These are phyloP conservation scores for Thomomys bottae DNA, from an alignment of 2,113 vertebrate species.

Conservation along the genomic window DNA sequence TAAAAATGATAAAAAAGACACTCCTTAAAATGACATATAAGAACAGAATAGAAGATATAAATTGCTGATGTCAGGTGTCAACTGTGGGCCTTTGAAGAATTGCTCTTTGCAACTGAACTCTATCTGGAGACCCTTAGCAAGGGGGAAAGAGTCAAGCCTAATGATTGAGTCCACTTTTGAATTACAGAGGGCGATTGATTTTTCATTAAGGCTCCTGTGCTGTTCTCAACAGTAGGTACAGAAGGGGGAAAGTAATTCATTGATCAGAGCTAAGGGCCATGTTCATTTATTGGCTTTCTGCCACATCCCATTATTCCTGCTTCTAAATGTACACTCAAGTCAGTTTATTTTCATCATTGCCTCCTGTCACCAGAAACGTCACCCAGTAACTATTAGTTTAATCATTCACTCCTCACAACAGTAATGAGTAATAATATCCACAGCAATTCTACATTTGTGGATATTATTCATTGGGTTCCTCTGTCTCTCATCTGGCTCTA, in stretches of 20 bases:
- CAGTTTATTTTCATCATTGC: constrained; percentile 88
- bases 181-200: constrained; percentile 93
- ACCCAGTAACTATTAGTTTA: constrained; percentile 87
- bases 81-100: constrained; percentile 58
- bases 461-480: constrained; percentile 75
- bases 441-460: constrained; percentile 74
- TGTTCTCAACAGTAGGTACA: constrained; percentile 74
- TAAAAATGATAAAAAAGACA: not conserved
- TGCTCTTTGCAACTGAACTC: constrained; percentile 71
- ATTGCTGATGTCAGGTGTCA: constrained; percentile 60
- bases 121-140: constrained; percentile 60
- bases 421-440: constrained; percentile 85
- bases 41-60: constrained; percentile 50
- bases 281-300: constrained; percentile 94
- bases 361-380: constrained; percentile 88
- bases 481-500: constrained; percentile 49
- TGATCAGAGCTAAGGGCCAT: constrained; percentile 89
- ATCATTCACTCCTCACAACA: constrained; percentile 84
- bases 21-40: not conserved
- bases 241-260: constrained; percentile 91
- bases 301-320: constrained; percentile 88
- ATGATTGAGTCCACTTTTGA: constrained; percentile 86
- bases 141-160: constrained; percentile 85
- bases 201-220: constrained; percentile 91
- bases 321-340: constrained; percentile 89